Base-by-base conservation (phyloP, 2,113 vertebrate species). In the Hystrix cristata region DNA sequence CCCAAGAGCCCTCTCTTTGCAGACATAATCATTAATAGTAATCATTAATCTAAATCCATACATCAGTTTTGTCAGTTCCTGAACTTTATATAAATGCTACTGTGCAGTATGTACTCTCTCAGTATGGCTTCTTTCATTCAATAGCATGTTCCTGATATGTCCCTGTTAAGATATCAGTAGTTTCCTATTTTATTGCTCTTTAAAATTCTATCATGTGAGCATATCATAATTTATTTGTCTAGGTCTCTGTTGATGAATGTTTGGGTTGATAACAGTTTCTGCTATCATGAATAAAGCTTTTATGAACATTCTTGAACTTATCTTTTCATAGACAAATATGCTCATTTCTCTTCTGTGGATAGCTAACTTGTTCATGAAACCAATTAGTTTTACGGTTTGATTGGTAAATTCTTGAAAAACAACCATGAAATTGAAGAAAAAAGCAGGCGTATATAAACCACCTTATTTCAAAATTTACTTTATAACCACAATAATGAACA, bases 391-490 rank as follows among this genome's bases (percentile, higher is more conserved):
- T 62, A 74, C 51, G 21, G 51, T 87, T 97, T 90, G 57, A 87
- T 29, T 74, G n/a, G 57, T 79, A 25, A 95, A 82, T 71, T 91
- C 18, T 86, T 31, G 43, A 59, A 76, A 94, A 80, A 62, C 11
- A 78, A 62, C 80, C 34, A 59, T 93, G 38, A 93, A 90, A 74
- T 67, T 74, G 14, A 86, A 87, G 31, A 91, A 64, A 38, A 81
- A 95, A 91, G 51, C 34, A 34, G 15, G 59, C 92, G 46, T 19
- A 91, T 1, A 67, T 27, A 62, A 0, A 84, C 5, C 21, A 84
- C 3, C 6, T 91, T 46, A 59, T 46, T 87, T 97, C 43, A 93
- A n/a, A 85, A 94, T 93, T 93, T 94, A 92, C 10, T 90, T 95
- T 53, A 87, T 88, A 90, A 74, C 9, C 65, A 76, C 14, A 85